Conservation (phyloP, 2,888 invertebrate species). For the Brenthis ino region DNA sequence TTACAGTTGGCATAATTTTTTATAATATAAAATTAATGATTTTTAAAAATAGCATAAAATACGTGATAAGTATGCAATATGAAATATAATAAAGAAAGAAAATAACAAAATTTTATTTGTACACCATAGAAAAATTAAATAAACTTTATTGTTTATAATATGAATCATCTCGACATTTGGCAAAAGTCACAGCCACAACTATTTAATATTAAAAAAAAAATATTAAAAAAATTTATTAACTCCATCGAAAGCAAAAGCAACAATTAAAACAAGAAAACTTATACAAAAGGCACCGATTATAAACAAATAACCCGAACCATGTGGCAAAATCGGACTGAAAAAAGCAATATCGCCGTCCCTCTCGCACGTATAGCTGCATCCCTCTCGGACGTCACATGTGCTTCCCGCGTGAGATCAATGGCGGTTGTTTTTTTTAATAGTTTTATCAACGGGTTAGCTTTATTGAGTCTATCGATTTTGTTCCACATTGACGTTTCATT, state of each 20-base stretch:
- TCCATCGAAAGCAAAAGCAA: constrained; percentile 43
- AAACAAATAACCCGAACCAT: constrained; percentile 47
- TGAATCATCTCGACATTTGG: too few species aligned
- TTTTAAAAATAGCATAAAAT: too few species aligned
- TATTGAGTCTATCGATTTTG: constrained; percentile 33
- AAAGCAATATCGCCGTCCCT: constrained; percentile 48
- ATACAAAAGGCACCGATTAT: constrained; percentile 34
- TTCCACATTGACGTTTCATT: constrained; percentile 23
- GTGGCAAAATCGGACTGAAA: constrained; percentile 68
- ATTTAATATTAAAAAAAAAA: background rate
- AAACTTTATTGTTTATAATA: too few species aligned
- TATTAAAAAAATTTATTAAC: constrained; percentile 13
- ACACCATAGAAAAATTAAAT: too few species aligned
- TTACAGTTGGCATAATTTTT: too few species aligned
- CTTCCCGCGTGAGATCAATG: constrained; percentile 67
- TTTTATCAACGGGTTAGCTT: constrained; percentile 46
- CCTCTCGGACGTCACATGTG: constrained; percentile 61
- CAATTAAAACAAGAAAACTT: constrained; percentile 34
- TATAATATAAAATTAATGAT: too few species aligned
- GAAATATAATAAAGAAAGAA: too few species aligned
- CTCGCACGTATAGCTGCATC: constrained; percentile 51
- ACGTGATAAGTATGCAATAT: too few species aligned
- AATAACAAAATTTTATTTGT: too few species aligned
- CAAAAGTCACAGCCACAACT: too few species aligned
- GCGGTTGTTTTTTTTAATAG: constrained; percentile 58